Conservation (phyloP, 2,797 vertebrate genomes). For the Emys orbicularis region DNA sequence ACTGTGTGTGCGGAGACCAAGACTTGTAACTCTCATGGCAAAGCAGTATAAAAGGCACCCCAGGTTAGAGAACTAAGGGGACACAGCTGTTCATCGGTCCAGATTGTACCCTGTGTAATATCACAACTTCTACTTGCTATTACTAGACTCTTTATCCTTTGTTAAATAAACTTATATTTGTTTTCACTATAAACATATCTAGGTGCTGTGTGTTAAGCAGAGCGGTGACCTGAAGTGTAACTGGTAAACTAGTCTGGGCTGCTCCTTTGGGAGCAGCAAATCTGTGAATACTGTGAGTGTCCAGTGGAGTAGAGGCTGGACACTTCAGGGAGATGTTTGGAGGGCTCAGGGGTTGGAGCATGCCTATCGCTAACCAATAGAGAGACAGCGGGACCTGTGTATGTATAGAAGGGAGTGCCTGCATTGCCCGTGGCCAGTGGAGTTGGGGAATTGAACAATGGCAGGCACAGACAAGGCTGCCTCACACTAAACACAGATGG, state of each 20-base stretch:
- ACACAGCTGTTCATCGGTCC: not conserved
- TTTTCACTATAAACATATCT: not conserved
- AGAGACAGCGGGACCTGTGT: not conserved
- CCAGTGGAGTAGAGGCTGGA: not conserved
- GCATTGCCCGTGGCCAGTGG: not conserved
- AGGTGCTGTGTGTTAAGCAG: not conserved
- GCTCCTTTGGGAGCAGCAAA: not conserved
- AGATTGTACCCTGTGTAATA: not conserved
- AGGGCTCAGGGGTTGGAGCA: not conserved
- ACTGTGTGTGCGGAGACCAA: not conserved
- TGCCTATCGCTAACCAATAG: not conserved
- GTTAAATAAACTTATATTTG: not conserved
- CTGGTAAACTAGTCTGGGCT: not conserved
- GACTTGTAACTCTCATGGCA: not conserved
- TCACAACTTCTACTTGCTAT: not conserved
- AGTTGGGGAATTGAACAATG: not conserved
- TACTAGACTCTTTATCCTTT: not conserved
- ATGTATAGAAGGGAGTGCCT: not conserved
- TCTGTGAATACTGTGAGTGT: not conserved
- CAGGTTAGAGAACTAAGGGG: not conserved
- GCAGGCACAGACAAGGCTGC: not conserved
- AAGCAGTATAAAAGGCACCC: not conserved
- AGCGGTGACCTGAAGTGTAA: not conserved
- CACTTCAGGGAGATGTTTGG: not conserved
- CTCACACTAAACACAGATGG: not conserved